Evolutionary conservation across 2,113 vertebrate genomes (phyloP).

Genomic region (Morone saxatilis): DNA sequence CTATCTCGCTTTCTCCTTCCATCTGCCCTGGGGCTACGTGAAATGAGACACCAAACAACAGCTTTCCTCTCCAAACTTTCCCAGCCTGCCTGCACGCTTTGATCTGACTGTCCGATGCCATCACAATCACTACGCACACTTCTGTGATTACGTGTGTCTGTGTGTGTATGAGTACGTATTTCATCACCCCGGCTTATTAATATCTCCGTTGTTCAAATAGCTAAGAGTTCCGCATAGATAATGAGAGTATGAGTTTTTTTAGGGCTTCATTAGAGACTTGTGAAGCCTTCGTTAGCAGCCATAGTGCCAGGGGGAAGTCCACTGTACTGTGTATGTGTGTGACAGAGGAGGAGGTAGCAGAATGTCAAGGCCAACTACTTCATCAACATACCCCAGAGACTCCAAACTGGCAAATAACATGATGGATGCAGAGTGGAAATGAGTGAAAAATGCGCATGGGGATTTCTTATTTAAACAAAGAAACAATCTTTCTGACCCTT

Average conservation of each 20-base stretch:
- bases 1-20: slow-evolving; percentile 62
- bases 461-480: slow-evolving; percentile 85
- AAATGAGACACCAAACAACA: slow-evolving; percentile 88
- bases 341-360: slow-evolving; percentile 49
- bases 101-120: slow-evolving; percentile 84
- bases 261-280: slow-evolving; percentile 71
- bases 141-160: slow-evolving; percentile 41
- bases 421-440: slow-evolving; percentile 27
- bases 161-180: slow-evolving; percentile 52
- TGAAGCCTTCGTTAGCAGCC: slow-evolving; percentile 68
- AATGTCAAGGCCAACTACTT: slow-evolving; percentile 65
- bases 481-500: slow-evolving; percentile 92
- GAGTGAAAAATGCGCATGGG: neutral
- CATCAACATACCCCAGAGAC: slow-evolving; percentile 34
- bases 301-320: slow-evolving; percentile 62
- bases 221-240: slow-evolving; percentile 63
- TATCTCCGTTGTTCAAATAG: slow-evolving; percentile 71
- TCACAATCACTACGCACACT: slow-evolving; percentile 73
- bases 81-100: slow-evolving; percentile 85
- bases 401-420: slow-evolving; percentile 64
- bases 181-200: slow-evolving; percentile 80
- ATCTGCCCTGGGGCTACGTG: slow-evolving; percentile 83
- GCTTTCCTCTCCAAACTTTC: slow-evolving; percentile 88
- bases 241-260: slow-evolving; percentile 73
- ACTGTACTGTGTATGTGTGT: slow-evolving; percentile 6